A percentile compares a stretch with the other conserved stretches of the same genome.
Evolutionary conservation across 2,888 invertebrate genomes (phyloP).

Genomic region (Achlya flavicornis): DNA sequence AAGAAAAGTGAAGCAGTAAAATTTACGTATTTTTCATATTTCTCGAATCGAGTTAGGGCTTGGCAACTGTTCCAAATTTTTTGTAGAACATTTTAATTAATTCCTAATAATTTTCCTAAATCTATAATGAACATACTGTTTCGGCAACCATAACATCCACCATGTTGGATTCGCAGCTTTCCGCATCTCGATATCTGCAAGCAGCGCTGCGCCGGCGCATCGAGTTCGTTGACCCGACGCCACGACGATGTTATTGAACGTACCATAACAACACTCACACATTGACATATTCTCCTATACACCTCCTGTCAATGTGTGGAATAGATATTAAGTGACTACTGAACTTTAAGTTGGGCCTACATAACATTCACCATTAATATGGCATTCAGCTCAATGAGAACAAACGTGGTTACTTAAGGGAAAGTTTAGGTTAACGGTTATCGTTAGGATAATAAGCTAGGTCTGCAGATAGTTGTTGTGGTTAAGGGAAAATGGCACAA

Average conservation of each 20-base stretch:
- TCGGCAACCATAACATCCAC: slow-evolving; percentile 15
- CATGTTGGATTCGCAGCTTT: slow-evolving; percentile 46
- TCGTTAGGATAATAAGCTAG: background rate
- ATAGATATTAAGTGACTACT: slow-evolving; percentile 44
- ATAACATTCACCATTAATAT: background rate
- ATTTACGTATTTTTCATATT: no score
- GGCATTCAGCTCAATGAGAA: background rate
- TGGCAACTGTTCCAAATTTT: no score
- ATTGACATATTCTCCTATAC: slow-evolving; percentile 20
- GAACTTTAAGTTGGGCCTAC: slow-evolving; percentile 33
- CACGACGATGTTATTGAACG: slow-evolving; percentile 73
- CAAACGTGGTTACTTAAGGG: slow-evolving; percentile 2
- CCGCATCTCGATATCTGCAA: slow-evolving; percentile 64
- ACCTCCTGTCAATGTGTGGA: slow-evolving; percentile 15
- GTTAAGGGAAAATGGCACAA: background rate
- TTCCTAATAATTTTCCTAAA: background rate
- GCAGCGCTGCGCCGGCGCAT: slow-evolving; percentile 74
- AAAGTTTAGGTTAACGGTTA: background rate
- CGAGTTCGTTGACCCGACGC: slow-evolving; percentile 74
- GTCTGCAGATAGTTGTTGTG: background rate
- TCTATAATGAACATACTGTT: background rate
- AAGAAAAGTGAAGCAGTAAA: no score
- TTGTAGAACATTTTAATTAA: no score
- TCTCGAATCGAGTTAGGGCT: no score
- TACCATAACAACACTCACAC: slow-evolving; percentile 67